A percentile compares a stretch with the other conserved stretches of the same genome.
These are phyloP conservation scores for Lasioglossum baleicum DNA, from an alignment of 1,140 invertebrate species.

Conservation along the genomic window DNA sequence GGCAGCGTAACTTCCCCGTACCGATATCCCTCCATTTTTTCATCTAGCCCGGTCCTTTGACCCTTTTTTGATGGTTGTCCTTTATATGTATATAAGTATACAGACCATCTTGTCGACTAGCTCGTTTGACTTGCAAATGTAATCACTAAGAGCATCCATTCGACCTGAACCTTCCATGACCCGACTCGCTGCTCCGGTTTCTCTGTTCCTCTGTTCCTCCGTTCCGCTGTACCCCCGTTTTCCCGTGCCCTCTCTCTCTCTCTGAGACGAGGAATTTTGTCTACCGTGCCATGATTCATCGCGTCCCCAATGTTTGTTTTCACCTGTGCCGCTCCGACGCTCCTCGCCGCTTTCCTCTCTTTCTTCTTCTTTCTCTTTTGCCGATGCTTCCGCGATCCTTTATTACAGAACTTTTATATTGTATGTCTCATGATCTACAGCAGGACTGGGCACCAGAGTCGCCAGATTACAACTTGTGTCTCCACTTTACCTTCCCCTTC, in stretches of 20 bases:
- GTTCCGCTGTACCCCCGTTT: slow-evolving; percentile 52
- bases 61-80: slow-evolving; percentile 14
- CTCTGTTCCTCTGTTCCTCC: slow-evolving; percentile 52
- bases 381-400: too few relatives aligned
- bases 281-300: slow-evolving; percentile 22
- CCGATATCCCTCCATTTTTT: slow-evolving; percentile 37
- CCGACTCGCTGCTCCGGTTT: slow-evolving; percentile 47
- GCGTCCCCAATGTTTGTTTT: not conserved
- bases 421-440: too few relatives aligned
- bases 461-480: too few relatives aligned
- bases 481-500: too few relatives aligned
- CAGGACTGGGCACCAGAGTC: too few relatives aligned
- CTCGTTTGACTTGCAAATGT: slow-evolving; percentile 78
- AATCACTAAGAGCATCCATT: slow-evolving; percentile 76
- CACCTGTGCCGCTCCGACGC: not conserved
- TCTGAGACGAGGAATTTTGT: slow-evolving; percentile 36
- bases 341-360: not conserved
- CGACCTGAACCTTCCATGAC: slow-evolving; percentile 71
- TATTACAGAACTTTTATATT: too few relatives aligned
- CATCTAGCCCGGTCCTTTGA: not conserved
- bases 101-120: slow-evolving; percentile 62
- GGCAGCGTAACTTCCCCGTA: not conserved
- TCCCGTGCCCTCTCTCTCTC: slow-evolving; percentile 40
- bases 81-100: slow-evolving; percentile 40
- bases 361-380: too few relatives aligned